Evolutionary conservation across 1,140 invertebrate genomes (phyloP), one percentile per base, ranked within the genome.

Genomic region (Heliconius congener): DNA sequence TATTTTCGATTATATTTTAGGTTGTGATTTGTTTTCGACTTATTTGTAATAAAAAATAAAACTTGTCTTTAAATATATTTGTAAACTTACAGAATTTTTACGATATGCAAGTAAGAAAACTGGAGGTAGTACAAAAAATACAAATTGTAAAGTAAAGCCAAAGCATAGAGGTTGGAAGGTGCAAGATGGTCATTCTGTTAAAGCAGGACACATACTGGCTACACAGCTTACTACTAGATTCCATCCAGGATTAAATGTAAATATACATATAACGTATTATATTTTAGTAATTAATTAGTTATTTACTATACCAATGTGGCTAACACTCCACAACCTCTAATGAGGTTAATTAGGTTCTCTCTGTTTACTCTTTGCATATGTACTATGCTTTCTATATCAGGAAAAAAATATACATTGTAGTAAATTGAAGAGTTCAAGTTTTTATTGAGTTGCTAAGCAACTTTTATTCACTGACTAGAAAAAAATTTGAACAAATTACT

Each of bases 211-310:
- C 46, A 96, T 97, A 75, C 87, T 98, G 60, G 97, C 95, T 1
- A 96, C 95, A 1, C 97, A 98, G 90, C 91, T 94, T 75, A 96
- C 85, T n/a, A 90, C 96, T 0, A 95, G 97, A 79, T 98, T 97
- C 88, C 97, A 97, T 94, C 97, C 97, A n/a, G 97, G 97, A 5
- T 91, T 97, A 78, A 96, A 98, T 95, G 97, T 98, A 94, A 95
- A 66, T 76, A 23, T 16, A 71, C 42, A 1, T 72, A 39, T 18
- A n/a, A 72, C 50, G 18, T 4, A 52, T 52, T 52, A 46, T 46
- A 46, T 16, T 16, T 46, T 46, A 46, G 0, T 37, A 37, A 37
- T 37, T 37, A 37, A 37, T 37, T 37, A 8, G 4, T 3, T 6
- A 34, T 34, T 34, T 34, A 6, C 34, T 34, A 34, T 34, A 34